Evolutionary conservation across 2,113 vertebrate genomes (phyloP).

Genomic region (Lasiurus borealis): DNA sequence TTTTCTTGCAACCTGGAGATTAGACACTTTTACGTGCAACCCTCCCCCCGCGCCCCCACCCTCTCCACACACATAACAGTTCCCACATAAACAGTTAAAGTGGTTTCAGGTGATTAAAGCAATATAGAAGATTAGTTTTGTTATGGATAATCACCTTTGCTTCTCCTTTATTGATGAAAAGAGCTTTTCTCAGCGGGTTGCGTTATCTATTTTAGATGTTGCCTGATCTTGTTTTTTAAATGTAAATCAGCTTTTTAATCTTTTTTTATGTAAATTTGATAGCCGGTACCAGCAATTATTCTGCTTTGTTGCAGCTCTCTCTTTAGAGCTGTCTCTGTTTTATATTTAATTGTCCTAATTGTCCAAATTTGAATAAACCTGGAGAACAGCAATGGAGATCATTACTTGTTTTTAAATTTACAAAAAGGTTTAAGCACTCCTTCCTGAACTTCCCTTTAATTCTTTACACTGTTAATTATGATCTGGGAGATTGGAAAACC

Average conservation of each 20-base stretch:
- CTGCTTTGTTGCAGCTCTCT: conserved; percentile 81
- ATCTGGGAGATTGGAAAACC: conserved; percentile 79
- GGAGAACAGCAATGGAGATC: conserved; percentile 80
- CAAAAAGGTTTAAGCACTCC: conserved; percentile 78
- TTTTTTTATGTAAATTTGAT: conserved; percentile 88
- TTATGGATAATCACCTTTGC: conserved; percentile 88
- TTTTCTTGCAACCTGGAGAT: conserved; percentile 79
- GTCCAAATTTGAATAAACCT: conserved; percentile 87
- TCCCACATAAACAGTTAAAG: conserved; percentile 87
- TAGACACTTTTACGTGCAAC: conserved; percentile 73
- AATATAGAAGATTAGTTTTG: conserved; percentile 88
- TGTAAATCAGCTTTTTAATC: conserved; percentile 88
- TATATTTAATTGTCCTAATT: conserved; percentile 88
- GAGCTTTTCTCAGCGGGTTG: conserved; percentile 86
- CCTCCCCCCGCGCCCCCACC: background rate
- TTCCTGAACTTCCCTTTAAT: conserved; percentile 79
- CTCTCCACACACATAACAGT: conserved; percentile 62
- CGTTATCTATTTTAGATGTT: conserved; percentile 87
- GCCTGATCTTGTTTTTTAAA: conserved; percentile 81
- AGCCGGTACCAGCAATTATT: conserved; percentile 85
- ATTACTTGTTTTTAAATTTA: conserved; percentile 84
- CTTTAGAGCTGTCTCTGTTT: conserved; percentile 82
- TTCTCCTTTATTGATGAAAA: conserved; percentile 85
- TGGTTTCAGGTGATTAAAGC: conserved; percentile 87
- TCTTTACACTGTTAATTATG: conserved; percentile 81